Base-by-base conservation (phyloP, 2,113 vertebrate species). In the Aepyceros melampus region DNA sequence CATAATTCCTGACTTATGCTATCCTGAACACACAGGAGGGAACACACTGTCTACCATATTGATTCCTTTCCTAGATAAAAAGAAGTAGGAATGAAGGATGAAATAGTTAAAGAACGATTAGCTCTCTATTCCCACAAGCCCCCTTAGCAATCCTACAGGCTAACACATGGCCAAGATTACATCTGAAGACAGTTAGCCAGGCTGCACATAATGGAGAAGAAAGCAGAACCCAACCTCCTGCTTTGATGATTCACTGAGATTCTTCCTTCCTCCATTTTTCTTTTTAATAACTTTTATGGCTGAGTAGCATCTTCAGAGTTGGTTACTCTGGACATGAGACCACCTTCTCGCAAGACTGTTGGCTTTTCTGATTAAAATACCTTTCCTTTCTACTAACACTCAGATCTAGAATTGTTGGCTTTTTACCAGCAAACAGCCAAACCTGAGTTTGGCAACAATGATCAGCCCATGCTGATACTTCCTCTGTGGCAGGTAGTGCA, bases 391-490 rank as follows among this genome's bases (percentile, higher is more conserved):
- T 40, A 40, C 67, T 74, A 12, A 74, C n/a, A 74, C 67, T 40
- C n/a, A 23, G 17, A n/a, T 40, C n/a, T 74, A 36, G n/a, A 76
- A 76, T 76, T 31, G 15, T 31, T 47, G 27, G 14, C 43, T 47
- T 76, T 47, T 79, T 43, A 17, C 15, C 29, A 3, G 45, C 45
- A 51, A 81, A 47, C 5, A 51, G 45, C 29, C 29, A 81, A 81
- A 51, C 45, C 45, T 81, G 78, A 19, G 16, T 81, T 13, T 81
- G 29, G 45, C 19, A 49, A 51, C 45, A 81, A 19, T 84, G 23
- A 53, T 62, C 15, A 15, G 13, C 10, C 1, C 7, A 1, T 47
- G 19, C 15, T 19, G 4, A 58, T 8, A n/a, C 9, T 1, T 31
- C 9, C 14, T 56, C 19, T 58, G 5, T 36, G 31, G 10, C 43